Percentiles rank a stretch among this genome's conserved stretches.
These are phyloP conservation scores for Paratilapia polleni DNA, from an alignment of 2,113 vertebrate species.

Conservation along the genomic window DNA sequence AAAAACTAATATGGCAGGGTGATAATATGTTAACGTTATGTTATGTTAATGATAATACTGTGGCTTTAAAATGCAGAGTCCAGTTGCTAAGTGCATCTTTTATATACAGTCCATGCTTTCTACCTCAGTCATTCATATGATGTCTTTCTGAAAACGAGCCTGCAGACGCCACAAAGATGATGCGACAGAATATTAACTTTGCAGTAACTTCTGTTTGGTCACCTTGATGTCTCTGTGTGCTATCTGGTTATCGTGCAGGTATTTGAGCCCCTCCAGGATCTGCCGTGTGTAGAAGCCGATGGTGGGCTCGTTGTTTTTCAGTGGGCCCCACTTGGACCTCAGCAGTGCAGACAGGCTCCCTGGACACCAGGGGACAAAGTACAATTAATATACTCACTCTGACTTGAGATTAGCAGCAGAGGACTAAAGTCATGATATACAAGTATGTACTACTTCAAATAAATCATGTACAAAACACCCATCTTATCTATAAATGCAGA, in stretches of 20 bases:
- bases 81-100: not conserved
- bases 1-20: not conserved
- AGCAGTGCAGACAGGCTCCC: constrained; percentile 97
- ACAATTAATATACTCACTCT: not conserved
- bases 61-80: not conserved
- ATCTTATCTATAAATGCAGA: not conserved
- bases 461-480: not conserved
- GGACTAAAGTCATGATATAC: not conserved
- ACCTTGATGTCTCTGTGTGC: constrained; percentile 99
- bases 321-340: constrained; percentile 96
- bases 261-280: constrained; percentile 97
- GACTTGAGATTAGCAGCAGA: not conserved
- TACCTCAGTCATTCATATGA: not conserved
- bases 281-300: constrained; percentile 99
- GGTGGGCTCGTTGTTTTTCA: constrained; percentile 97
- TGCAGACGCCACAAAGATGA: not conserved
- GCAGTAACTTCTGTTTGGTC: not conserved
- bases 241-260: constrained; percentile 98
- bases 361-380: constrained; percentile 61
- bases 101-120: not conserved
- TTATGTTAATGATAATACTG: too few relatives aligned
- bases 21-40: too few relatives aligned
- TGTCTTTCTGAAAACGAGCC: not conserved
- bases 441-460: not conserved
- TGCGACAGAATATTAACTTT: not conserved